Evolutionary conservation across 1,140 invertebrate genomes (phyloP), one percentile per base, ranked within the genome.

Genomic region (Magallana gigas): DNA sequence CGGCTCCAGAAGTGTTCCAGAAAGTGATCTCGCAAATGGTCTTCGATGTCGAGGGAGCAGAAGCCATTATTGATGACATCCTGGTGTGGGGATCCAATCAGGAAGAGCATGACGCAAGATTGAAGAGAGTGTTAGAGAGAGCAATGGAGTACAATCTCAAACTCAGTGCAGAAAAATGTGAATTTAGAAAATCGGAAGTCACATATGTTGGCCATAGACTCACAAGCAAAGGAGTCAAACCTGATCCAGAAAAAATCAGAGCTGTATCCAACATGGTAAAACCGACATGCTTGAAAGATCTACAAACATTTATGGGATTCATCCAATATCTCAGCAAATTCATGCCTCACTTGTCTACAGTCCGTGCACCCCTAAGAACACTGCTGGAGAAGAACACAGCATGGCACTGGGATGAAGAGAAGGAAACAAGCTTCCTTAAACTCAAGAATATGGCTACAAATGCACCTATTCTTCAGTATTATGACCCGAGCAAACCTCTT

Each of bases 161-260:
- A 58, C 64, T 91, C 14, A 89, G 88, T 29, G 16, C 23, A 57
- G 58, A 60, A 9, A 91, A 91, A 87, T 81, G 68, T 71, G 23
- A 87, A 23, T 56, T 90, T 29, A 29, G 88, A n/a, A n/a, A 68
- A 8, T 2, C 68, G 16, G 71, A 88, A 87, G 71, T 91, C 0
- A 82, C 68, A 12, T 92, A 89, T 88, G 82, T 94, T 57, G 92
- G 93, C 82, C 88, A 92, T 58, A 23, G 85, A 36, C 84, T 93
- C 8, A 87, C 76, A 68, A 80, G n/a, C 1, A 76, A 93, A 11
- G 95, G 95, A 14, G 23, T 95, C 4, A 87, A 91, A 62, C 90
- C 93, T 0, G 93, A 95, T 89, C 94, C 94, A 0, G 92, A 93
- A 12, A 96, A 95, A 88, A 88, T 95, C 23, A 48, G 87, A 48